Conservation (phyloP, 2,797 vertebrate genomes). For the Anguilla megastoma region DNA sequence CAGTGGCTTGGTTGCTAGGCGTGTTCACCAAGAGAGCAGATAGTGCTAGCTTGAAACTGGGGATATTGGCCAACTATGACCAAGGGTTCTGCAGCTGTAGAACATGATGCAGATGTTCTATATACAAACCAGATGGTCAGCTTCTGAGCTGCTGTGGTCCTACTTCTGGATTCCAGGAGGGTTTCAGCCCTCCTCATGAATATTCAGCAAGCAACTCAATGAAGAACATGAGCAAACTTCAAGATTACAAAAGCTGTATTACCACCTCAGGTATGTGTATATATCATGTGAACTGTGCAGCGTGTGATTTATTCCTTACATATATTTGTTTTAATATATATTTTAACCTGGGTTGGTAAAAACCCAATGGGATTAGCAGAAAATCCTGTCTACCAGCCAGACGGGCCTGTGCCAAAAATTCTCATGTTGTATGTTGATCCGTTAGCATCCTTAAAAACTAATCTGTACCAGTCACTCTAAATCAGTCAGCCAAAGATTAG, state of each 20-base stretch:
- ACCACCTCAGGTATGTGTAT: not conserved
- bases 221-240: not conserved
- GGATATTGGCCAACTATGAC: not conserved
- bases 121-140: not conserved
- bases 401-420: not conserved
- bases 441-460: not conserved
- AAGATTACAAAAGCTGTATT: not conserved
- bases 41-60: not conserved
- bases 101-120: not conserved
- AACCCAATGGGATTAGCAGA: not conserved
- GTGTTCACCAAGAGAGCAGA: not conserved
- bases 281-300: not conserved
- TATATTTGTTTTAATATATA: not conserved
- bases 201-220: not conserved
- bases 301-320: not conserved
- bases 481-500: not conserved
- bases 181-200: not conserved
- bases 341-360: not conserved
- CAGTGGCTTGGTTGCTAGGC: not conserved
- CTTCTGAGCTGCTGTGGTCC: not conserved
- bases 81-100: not conserved
- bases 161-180: not conserved
- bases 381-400: not conserved
- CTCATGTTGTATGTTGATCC: not conserved
- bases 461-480: not conserved